phyloP scores from a whole-genome alignment of 2,888 invertebrate species.

The Leucozona laternaria region DNA sequence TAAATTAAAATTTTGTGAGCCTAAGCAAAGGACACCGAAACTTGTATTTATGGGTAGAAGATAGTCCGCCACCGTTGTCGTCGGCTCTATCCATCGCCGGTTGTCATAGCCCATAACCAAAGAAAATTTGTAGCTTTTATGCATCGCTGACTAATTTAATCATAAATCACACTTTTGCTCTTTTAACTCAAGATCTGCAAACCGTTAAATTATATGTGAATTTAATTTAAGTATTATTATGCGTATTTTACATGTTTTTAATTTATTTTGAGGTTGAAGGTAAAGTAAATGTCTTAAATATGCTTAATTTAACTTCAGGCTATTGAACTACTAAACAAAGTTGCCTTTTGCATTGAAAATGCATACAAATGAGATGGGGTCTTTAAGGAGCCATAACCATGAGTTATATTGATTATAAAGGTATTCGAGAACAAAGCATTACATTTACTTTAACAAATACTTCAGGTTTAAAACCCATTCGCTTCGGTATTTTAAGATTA shows the following conservation, averaged over 20 bases:
- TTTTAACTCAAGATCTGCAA: background rate
- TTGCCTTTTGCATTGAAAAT: background rate
- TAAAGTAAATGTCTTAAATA: background rate
- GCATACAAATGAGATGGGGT: conserved; percentile 1
- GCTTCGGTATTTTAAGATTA: background rate
- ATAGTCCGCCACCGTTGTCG: background rate
- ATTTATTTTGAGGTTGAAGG: background rate
- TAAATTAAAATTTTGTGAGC: too few relatives aligned
- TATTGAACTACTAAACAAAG: background rate
- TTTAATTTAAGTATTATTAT: background rate
- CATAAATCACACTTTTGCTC: conserved; percentile 22
- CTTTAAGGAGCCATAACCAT: background rate
- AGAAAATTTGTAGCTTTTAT: background rate
- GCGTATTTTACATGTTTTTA: background rate
- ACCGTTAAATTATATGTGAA: background rate
- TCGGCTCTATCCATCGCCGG: too few relatives aligned
- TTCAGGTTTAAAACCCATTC: background rate
- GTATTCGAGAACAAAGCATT: background rate
- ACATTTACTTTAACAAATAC: background rate
- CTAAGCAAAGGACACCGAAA: too few relatives aligned
- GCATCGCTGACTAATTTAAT: conserved; percentile 28
- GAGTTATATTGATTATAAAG: background rate
- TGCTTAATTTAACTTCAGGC: background rate
- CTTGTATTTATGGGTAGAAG: too few relatives aligned
- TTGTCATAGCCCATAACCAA: background rate